Conservation (phyloP, 1,140 invertebrate species). For the Drosophila rhopaloa region DNA sequence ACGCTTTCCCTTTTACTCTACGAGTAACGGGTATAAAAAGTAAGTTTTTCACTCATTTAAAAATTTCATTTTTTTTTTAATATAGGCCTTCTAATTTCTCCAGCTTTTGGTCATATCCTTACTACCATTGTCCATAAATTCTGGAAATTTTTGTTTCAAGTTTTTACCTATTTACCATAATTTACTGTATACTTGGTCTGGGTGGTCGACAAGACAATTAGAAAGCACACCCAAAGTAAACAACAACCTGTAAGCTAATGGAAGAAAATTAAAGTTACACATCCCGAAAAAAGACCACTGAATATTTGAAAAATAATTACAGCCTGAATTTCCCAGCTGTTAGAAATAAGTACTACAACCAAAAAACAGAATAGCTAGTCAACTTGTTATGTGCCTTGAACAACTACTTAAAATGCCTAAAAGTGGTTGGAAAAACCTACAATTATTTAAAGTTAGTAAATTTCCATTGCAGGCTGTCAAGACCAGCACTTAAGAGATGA, state of each 20-base stretch:
- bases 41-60: too few species aligned
- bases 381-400: constrained; percentile 3
- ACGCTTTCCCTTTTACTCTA: too few species aligned
- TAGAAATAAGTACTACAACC: background rate
- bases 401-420: background rate
- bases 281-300: background rate
- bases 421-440: constrained; percentile 7
- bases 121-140: too few species aligned
- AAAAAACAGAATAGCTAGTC: background rate
- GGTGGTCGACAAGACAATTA: background rate
- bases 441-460: constrained; percentile 16
- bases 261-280: background rate
- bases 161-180: too few species aligned
- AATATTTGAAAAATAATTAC: background rate
- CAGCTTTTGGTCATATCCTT: too few species aligned
- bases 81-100: too few species aligned
- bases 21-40: too few species aligned
- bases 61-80: too few species aligned
- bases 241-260: background rate
- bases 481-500: constrained; percentile 10
- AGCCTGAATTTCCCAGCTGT: background rate
- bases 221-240: background rate
- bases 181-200: too few species aligned
- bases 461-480: constrained; percentile 19
- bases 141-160: too few species aligned